Base-by-base conservation (phyloP, 2,888 invertebrate genomes). In the Malthinus seriepunctatus region DNA sequence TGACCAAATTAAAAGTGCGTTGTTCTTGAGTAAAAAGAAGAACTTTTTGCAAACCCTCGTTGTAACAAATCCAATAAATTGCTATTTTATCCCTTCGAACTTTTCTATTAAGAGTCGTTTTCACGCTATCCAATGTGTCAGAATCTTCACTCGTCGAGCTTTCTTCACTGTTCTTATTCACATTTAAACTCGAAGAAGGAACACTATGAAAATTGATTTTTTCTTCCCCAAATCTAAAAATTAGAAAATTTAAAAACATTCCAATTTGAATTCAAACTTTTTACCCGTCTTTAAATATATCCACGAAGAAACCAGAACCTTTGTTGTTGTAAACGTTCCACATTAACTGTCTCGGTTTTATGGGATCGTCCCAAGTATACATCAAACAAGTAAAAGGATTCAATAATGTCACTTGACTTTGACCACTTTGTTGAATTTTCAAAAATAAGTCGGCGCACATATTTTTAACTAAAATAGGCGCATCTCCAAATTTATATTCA, bases 301-400 rank as follows among this genome's bases (percentile, higher is more conserved):
- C 86, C n/a, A 90, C 87, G 1, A 83, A 78, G 69, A 87, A 89
- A 52, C 90, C 90, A 62, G 86, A 83, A 32, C 87, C 87, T 72
- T 88, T 89, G 67, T 89, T 88, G 67, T 90, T 90, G 74, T 91
- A 92, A 9, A 91, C 87, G 73, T 91, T 92, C 93, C 93, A 93
- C 66, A 89, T 81, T 1, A 93, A 79, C 49, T 84, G 84, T 60
- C 91, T 81, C 9, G 88, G 86, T 52, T 87, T 86, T 0, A 85
- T 85, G 0, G 92, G 92, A 75, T 93, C 91, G 69, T 92, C 92
- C 93, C 93, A 93, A 0, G 93, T 92, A 72, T 91, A 92, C 33
- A 92, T 75, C 71, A 91, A 79, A 8, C 88, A 86, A 75, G 91
- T 87, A 67, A 86, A 86, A 0, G 92, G 90, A 69, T 88, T 90